These are phyloP conservation scores for Mesorhabditis spiculigera DNA, from an alignment of 2,888 invertebrate species.

Conservation along the genomic window DNA sequence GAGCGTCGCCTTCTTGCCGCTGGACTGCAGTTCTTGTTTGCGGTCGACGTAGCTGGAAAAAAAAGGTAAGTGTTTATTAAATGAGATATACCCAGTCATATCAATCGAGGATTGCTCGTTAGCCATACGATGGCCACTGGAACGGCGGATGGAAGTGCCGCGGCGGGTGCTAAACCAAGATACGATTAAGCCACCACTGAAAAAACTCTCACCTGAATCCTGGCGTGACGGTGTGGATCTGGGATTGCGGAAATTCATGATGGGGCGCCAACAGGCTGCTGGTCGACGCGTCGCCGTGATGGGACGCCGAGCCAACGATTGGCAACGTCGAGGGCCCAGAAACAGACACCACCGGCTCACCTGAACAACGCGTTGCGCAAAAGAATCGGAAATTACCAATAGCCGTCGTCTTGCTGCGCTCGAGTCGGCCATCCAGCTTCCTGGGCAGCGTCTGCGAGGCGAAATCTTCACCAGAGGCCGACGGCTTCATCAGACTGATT, in stretches of 20 bases:
- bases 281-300: neutral
- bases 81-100: slow-evolving; percentile 41
- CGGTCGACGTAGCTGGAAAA: slow-evolving; percentile 75
- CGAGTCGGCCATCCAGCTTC: slow-evolving; percentile 27
- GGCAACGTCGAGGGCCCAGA: neutral
- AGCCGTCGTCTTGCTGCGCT: slow-evolving; percentile 39
- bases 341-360: neutral
- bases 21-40: slow-evolving; percentile 87
- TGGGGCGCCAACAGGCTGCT: neutral
- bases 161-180: neutral
- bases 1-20: slow-evolving; percentile 88
- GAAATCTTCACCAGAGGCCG: slow-evolving; percentile 29
- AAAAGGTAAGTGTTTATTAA: neutral
- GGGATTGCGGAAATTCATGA: slow-evolving; percentile 79
- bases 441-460: slow-evolving; percentile 37
- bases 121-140: slow-evolving; percentile 24
- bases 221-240: slow-evolving; percentile 65
- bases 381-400: slow-evolving; percentile 14
- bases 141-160: slow-evolving; percentile 6
- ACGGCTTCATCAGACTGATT: slow-evolving; percentile 33
- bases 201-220: slow-evolving; percentile 32
- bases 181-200: neutral
- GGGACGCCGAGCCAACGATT: neutral
- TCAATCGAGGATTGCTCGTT: slow-evolving; percentile 54
- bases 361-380: neutral